Evolutionary conservation across 2,113 vertebrate species (phyloP).

Genomic region (Stegostoma tigrinum): DNA sequence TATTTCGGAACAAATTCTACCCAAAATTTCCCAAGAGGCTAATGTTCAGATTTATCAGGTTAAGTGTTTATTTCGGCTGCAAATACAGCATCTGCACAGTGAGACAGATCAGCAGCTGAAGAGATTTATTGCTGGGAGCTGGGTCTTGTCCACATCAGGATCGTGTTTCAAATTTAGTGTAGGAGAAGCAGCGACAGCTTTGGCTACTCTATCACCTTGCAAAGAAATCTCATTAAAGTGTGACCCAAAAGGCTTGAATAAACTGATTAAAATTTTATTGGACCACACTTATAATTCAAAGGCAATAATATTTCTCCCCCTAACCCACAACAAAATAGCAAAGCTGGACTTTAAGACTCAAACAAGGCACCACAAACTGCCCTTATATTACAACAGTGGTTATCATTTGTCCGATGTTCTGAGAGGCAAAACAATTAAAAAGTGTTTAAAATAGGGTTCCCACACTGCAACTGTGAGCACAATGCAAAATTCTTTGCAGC

Average conservation of each 20-base stretch:
- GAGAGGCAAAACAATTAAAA: not conserved
- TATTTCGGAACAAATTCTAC: not conserved
- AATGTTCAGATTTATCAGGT: not conserved
- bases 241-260: not conserved
- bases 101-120: not conserved
- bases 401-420: not conserved
- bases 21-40: not conserved
- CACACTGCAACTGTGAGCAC: not conserved
- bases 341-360: not conserved
- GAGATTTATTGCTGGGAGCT: not conserved
- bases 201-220: not conserved
- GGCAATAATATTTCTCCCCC: not conserved
- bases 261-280: not conserved
- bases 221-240: not conserved
- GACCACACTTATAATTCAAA: not conserved
- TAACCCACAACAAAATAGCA: not conserved
- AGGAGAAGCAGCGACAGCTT: not conserved
- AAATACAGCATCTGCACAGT: not conserved
- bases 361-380: not conserved
- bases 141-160: not conserved
- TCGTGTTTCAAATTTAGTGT: not conserved
- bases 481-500: not conserved
- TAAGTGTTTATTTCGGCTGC: not conserved
- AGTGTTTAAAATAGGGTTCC: not conserved
- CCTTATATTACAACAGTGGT: not conserved